A percentile compares a stretch with the other conserved stretches of the same genome.
These are phyloP conservation scores for Pygoscelis antarcticus DNA, from an alignment of 2,113 vertebrate genomes.

Conservation along the genomic window DNA sequence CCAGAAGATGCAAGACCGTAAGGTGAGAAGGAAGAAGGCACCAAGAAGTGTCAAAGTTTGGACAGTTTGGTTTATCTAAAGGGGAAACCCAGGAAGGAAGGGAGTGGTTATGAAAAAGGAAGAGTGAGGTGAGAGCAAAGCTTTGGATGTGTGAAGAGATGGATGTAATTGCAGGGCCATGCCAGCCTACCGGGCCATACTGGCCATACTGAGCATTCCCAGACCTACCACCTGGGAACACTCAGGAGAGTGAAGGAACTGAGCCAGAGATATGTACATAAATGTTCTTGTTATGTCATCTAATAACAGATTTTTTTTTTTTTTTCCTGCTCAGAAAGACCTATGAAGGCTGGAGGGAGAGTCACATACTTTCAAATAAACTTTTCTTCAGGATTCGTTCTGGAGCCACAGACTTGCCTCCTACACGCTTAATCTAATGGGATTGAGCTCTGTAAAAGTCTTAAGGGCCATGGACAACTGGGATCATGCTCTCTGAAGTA, in stretches of 20 bases:
- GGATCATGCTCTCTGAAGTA: neutral
- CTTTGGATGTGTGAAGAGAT: no score
- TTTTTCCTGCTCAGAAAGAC: neutral
- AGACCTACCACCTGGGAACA: neutral
- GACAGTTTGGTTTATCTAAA: neutral
- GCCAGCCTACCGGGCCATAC: neutral
- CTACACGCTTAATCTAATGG: neutral
- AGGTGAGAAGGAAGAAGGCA: neutral
- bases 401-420: accelerated
- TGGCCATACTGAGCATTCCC: neutral
- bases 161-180: neutral
- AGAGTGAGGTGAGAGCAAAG: neutral
- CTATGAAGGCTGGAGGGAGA: neutral
- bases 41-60: neutral
- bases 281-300: neutral
- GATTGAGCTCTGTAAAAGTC: neutral
- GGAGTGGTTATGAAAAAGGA: neutral
- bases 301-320: no score
- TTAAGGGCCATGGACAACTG: neutral
- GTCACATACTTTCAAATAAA: neutral
- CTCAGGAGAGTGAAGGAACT: neutral
- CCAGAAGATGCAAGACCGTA: neutral
- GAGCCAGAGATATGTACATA: neutral
- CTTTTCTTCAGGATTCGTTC: neutral
- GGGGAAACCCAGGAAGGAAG: neutral